A percentile compares a stretch with the other conserved stretches of the same genome.
Conservation (phyloP, 2,113 vertebrate species). For the Gopherus flavomarginatus region DNA sequence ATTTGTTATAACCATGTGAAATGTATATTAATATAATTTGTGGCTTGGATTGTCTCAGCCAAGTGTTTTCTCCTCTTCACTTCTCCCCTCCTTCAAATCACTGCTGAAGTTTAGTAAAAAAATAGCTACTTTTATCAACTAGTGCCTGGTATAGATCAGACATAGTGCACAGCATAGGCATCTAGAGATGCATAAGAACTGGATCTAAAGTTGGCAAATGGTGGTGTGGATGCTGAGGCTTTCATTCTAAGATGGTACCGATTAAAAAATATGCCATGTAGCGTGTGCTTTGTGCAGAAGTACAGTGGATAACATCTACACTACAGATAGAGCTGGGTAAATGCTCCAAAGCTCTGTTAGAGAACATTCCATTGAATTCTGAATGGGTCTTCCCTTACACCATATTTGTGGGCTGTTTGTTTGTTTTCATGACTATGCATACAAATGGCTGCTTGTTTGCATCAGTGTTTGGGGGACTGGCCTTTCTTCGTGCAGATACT, state of each 20-base stretch:
- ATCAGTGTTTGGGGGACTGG: not conserved
- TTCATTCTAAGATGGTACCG: not conserved
- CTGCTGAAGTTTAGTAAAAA: not conserved
- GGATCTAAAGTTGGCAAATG: not conserved
- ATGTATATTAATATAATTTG: not conserved
- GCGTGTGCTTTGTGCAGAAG: rapidly evolving
- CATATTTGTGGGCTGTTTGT: not conserved
- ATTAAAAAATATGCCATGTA: not conserved
- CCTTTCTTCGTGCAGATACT: not conserved
- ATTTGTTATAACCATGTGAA: not conserved
- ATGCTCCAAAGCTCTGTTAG: not conserved
- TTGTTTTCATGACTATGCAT: not conserved
- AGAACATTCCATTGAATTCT: not conserved
- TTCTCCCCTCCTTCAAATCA: not conserved
- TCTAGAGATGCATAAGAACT: not conserved
- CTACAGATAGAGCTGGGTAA: not conserved
- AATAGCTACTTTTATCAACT: not conserved
- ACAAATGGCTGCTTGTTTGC: not conserved
- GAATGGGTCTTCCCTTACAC: not conserved
- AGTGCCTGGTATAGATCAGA: not conserved
- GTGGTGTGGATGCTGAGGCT: not conserved
- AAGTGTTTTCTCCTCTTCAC: not conserved
- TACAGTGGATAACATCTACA: not conserved
- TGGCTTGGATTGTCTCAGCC: not conserved
- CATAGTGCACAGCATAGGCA: too few relatives aligned